Conservation (phyloP, 2,888 invertebrate genomes). For the Tholera decimalis region DNA sequence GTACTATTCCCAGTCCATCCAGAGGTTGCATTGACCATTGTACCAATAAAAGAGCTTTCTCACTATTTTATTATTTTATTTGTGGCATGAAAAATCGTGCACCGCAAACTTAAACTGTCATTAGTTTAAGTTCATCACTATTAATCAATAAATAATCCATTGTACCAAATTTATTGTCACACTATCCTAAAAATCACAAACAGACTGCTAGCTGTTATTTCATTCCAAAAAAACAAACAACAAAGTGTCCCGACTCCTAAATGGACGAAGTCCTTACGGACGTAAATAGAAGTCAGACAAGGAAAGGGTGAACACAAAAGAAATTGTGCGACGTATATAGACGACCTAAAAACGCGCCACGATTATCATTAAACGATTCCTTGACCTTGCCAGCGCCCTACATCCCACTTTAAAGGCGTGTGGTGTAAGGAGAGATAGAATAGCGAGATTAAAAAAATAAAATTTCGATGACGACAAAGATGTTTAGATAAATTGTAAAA, state of each 20-base stretch:
- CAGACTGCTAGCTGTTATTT: conserved; percentile 22
- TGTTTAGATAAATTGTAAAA: too few relatives aligned
- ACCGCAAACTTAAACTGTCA: background rate
- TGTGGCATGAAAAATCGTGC: too few relatives aligned
- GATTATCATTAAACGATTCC: conserved; percentile 48
- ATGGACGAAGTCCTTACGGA: conserved; percentile 16
- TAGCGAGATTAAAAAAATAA: background rate
- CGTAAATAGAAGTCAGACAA: conserved; percentile 48
- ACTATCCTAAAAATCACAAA: conserved; percentile 5
- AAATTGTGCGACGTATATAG: conserved; percentile 57
- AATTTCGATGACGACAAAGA: too few relatives aligned
- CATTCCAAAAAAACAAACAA: conserved; percentile 17
- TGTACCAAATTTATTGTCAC: background rate
- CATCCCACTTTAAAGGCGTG: conserved; percentile 43
- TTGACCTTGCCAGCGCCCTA: conserved; percentile 70
- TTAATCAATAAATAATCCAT: conserved; percentile 2
- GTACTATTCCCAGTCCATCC: too few relatives aligned
- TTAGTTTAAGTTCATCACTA: background rate
- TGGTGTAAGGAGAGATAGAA: conserved; percentile 21
- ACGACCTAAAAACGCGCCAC: conserved; percentile 57
- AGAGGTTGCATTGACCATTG: too few relatives aligned
- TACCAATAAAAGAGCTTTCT: too few relatives aligned
- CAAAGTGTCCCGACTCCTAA: conserved; percentile 26
- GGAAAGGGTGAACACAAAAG: conserved; percentile 61
- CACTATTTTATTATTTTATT: too few relatives aligned